These are phyloP conservation scores for Drosophila rhopaloa DNA, from an alignment of 1,140 invertebrate species.

Conservation along the genomic window DNA sequence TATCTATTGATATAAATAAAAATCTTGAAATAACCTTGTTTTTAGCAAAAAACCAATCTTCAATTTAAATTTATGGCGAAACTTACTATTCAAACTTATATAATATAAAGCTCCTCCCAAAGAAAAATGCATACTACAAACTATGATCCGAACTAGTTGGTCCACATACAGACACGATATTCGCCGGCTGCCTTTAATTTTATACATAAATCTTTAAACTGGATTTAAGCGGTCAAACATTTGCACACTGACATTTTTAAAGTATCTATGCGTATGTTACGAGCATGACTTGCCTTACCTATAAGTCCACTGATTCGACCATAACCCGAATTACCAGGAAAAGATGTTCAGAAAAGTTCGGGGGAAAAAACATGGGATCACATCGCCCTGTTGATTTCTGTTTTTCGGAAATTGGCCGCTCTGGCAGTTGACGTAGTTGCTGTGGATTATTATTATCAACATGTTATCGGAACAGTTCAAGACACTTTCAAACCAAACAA, in stretches of 20 bases:
- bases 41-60: too few relatives aligned
- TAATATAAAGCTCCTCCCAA: neutral
- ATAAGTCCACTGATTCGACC: neutral
- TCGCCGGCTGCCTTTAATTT: conserved; percentile 1
- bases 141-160: conserved; percentile 18
- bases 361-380: conserved; percentile 5
- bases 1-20: too few relatives aligned
- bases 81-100: neutral
- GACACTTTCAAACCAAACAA: conserved; percentile 37
- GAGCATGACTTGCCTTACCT: neutral
- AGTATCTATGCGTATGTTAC: neutral
- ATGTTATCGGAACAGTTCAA: conserved; percentile 43
- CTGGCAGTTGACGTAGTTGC: conserved; percentile 9
- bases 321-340: neutral
- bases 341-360: neutral
- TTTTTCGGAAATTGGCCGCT: neutral
- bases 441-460: conserved; percentile 31
- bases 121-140: neutral
- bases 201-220: conserved; percentile 14
- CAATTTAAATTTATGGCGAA: neutral
- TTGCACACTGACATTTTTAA: neutral
- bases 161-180: neutral
- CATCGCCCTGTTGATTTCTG: conserved; percentile 11
- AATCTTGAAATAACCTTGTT: too few relatives aligned
- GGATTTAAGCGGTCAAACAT: conserved; percentile 5